Evolutionary conservation across 2,797 vertebrate genomes (phyloP).

Genomic region (Vireo griseus): DNA sequence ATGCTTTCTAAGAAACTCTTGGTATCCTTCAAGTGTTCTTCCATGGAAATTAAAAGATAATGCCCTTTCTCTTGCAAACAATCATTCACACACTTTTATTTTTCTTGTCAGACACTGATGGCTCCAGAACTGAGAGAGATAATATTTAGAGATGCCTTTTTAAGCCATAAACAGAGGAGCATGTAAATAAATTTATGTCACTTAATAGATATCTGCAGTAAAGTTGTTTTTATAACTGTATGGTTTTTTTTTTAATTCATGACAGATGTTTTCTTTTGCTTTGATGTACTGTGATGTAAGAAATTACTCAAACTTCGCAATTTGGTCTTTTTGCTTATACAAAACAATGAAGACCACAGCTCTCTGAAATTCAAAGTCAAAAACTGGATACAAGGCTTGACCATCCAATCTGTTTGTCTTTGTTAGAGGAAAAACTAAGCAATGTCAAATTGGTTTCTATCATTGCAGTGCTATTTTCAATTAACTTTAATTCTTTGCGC

Average conservation of each 20-base stretch:
- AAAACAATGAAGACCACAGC: background rate
- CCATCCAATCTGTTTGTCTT: conserved; percentile 8
- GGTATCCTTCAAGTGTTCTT: background rate
- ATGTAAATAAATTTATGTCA: background rate
- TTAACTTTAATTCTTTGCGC: background rate
- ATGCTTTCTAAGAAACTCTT: background rate
- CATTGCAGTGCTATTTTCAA: background rate
- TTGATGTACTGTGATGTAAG: background rate
- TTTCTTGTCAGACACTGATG: background rate
- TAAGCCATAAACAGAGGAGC: background rate
- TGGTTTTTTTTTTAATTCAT: background rate
- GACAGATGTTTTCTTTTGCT: background rate
- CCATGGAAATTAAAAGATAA: background rate
- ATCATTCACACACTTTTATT: background rate
- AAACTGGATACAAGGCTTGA: background rate
- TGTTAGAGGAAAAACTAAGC: background rate
- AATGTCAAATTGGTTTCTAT: background rate
- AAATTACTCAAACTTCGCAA: background rate
- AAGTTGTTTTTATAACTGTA: background rate
- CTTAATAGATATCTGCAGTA: background rate
- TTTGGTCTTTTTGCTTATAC: background rate
- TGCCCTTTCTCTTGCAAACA: background rate
- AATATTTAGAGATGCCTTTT: background rate
- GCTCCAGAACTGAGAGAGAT: background rate
- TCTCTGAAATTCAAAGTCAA: background rate